Evolutionary conservation across 1,140 invertebrate species (phyloP).

Genomic region (Latrodectus geometricus): DNA sequence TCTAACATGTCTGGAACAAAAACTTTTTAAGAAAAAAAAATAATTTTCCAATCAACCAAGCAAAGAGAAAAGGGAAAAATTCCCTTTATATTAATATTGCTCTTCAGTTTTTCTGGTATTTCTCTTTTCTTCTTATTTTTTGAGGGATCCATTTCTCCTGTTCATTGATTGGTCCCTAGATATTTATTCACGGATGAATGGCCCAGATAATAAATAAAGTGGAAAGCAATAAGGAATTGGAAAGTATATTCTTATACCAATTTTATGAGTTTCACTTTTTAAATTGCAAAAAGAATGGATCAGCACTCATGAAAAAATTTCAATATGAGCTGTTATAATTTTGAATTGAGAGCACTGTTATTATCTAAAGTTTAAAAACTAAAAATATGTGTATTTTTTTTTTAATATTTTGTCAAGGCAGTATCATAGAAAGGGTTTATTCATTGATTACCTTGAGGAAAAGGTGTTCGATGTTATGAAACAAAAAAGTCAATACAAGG

Average conservation of each 20-base stretch:
- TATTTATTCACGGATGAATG: conserved; percentile 29
- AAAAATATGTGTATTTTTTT: too few species aligned
- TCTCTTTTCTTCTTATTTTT: conserved; percentile 15
- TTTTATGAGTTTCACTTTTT: too few species aligned
- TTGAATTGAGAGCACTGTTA: too few species aligned
- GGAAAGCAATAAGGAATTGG: conserved; percentile 36
- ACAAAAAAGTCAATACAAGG: too few species aligned
- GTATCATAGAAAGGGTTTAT: too few species aligned
- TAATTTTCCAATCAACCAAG: conserved; percentile 56
- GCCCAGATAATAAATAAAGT: conserved; percentile 48
- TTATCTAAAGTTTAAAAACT: too few species aligned
- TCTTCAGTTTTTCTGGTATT: background rate
- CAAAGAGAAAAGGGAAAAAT: conserved; percentile 28
- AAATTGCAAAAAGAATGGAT: too few species aligned
- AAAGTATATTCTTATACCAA: background rate
- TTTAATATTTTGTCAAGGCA: too few species aligned
- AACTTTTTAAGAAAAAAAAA: conserved; percentile 17
- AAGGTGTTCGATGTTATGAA: too few species aligned
- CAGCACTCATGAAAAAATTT: too few species aligned
- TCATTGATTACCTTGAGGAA: too few species aligned
- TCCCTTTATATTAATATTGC: conserved; percentile 45
- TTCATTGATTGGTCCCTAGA: conserved; percentile 52
- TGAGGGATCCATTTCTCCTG: conserved; percentile 27
- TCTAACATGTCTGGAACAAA: background rate
- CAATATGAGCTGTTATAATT: too few species aligned